These are phyloP conservation scores for Pyrocoelia pectoralis DNA, from an alignment of 2,888 invertebrate genomes.

Conservation along the genomic window DNA sequence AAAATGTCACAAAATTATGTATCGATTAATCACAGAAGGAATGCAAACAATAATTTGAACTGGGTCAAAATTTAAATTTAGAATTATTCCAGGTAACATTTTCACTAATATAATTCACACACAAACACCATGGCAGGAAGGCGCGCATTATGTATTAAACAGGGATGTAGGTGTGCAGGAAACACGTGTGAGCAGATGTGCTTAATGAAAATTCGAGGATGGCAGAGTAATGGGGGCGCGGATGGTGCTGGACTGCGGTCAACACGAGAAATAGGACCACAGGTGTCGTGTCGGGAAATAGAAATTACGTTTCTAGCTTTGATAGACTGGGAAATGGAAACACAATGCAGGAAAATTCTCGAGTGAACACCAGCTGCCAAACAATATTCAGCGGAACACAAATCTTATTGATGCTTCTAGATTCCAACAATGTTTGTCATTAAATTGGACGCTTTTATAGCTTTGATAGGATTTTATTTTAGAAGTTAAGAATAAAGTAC, in stretches of 20 bases:
- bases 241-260: slow-evolving; percentile 48
- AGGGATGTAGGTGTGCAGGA: slow-evolving; percentile 40
- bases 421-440: slow-evolving; percentile 26
- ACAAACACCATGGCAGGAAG: slow-evolving; percentile 25
- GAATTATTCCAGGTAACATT: slow-evolving; percentile 34
- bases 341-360: slow-evolving; percentile 31
- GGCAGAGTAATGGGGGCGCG: slow-evolving; percentile 47
- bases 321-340: slow-evolving; percentile 41
- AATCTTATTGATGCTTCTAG: slow-evolving; percentile 38
- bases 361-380: slow-evolving; percentile 34
- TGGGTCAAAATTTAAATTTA: slow-evolving; percentile 41
- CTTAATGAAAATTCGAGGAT: slow-evolving; percentile 52
- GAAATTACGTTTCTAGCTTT: slow-evolving; percentile 42
- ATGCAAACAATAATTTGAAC: slow-evolving; percentile 39
- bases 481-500: slow-evolving; percentile 20
- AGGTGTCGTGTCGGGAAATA: slow-evolving; percentile 44
- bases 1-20: slow-evolving; percentile 13
- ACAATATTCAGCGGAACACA: slow-evolving; percentile 38
- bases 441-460: slow-evolving; percentile 27
- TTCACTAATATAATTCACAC: slow-evolving; percentile 33
- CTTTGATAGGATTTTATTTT: slow-evolving; percentile 21
- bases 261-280: slow-evolving; percentile 46
- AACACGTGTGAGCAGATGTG: slow-evolving; percentile 50
- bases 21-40: slow-evolving; percentile 37
- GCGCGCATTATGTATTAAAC: slow-evolving; percentile 35